Conservation (phyloP, 2,113 vertebrate species). For the Motacilla alba region DNA sequence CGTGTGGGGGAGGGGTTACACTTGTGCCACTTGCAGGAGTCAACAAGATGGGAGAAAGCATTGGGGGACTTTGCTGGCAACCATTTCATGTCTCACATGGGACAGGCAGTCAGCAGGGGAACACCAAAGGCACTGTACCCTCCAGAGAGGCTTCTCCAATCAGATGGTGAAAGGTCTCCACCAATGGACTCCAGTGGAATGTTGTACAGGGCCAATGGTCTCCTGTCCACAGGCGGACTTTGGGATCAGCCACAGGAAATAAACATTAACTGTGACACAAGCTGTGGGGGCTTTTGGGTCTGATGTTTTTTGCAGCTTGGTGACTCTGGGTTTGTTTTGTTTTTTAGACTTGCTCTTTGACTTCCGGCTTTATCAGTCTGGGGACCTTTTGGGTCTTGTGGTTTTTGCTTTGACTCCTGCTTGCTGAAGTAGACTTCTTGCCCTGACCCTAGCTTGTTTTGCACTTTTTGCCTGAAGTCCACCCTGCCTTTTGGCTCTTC, state of each 20-base stretch:
- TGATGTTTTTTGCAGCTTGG: not conserved
- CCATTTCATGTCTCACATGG: not conserved
- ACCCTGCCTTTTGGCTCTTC: not conserved
- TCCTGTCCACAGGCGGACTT: not conserved
- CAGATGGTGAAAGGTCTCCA: not conserved
- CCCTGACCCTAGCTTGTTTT: not conserved
- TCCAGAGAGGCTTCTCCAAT: not conserved
- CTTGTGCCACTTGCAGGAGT: not conserved
- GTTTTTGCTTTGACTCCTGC: not conserved
- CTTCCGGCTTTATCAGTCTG: not conserved
- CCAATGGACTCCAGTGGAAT: not conserved
- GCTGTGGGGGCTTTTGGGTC: not conserved
- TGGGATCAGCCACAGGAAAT: not conserved
- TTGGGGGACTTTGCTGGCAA: not conserved
- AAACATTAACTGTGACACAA: fast-evolving
- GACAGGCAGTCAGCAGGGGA: not conserved
- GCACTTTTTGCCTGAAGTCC: not conserved
- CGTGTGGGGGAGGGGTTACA: not conserved
- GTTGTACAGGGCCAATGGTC: not conserved
- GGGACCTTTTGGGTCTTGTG: not conserved
- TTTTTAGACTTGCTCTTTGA: not conserved
- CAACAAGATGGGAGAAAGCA: not conserved
- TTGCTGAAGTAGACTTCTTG: not conserved
- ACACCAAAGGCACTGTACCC: not conserved
- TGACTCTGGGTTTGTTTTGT: not conserved